Percentiles rank a stretch among this genome's conserved stretches.
Evolutionary conservation across 2,797 vertebrate species (phyloP).

Genomic region (Sardinella longiceps): DNA sequence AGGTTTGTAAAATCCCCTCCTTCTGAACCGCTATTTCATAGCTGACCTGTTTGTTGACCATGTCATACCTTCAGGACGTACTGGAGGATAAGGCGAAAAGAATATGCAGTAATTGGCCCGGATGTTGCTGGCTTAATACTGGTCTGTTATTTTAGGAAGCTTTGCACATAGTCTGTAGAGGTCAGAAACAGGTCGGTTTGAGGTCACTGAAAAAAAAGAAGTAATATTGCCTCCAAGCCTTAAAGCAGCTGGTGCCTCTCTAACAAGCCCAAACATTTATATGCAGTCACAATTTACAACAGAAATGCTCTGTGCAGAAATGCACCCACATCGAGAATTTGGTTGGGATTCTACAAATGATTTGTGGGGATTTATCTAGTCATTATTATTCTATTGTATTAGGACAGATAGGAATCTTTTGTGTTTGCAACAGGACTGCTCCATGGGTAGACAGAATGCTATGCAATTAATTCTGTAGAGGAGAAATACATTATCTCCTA

Average conservation of each 20-base stretch:
- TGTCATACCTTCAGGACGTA: neutral
- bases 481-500: neutral
- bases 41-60: neutral
- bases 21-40: neutral
- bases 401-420: no score
- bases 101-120: neutral
- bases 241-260: neutral
- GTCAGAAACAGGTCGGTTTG: neutral
- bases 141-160: no score
- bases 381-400: no score
- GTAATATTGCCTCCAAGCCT: neutral
- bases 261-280: neutral
- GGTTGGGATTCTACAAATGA: no score
- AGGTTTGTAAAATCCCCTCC: constrained; percentile 60
- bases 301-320: neutral
- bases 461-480: neutral
- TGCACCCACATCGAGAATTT: no score
- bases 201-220: neutral
- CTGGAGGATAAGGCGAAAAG: no score
- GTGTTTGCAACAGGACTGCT: no score
- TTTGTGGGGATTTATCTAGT: no score
- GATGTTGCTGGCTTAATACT: no score
- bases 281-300: neutral
- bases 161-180: neutral
- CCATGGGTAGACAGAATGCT: neutral